Evolutionary conservation across 2,113 vertebrate species (phyloP), one percentile per base, ranked within the genome.

Genomic region (Solea senegalensis): DNA sequence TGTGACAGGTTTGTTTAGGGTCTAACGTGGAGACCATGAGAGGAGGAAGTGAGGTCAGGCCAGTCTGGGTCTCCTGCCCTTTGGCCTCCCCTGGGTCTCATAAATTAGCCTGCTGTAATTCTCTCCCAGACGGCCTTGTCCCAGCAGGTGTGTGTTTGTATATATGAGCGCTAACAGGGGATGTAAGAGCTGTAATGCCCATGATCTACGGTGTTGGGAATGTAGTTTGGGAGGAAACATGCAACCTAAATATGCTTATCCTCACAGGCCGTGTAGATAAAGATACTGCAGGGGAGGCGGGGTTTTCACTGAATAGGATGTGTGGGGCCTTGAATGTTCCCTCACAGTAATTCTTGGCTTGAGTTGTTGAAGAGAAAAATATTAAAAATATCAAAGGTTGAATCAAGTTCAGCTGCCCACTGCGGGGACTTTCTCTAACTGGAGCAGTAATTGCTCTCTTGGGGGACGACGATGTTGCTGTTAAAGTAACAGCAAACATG

Each of bases 91-190:
- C 44, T 48, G 92, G 90, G 93, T 84, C 78, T 82, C 87, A 89
- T 94, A 94, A 94, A 93, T 94, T 91, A 93, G 83, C 76, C 81
- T 61, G 89, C 83, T 91, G 90, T 90, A 93, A 91, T 91, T 91
- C 90, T 89, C 89, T 86, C 73, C 78, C 83, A 85, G 91, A 90
- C 83, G 70, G 88, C 92, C 86, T 92, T 92, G 90, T 64, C 79
- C 87, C 74, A 82, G 92, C 93, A 94, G 92, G 93, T 94, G 93
- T 91, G 92, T 93, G 91, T 93, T 91, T 94, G 91, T 93, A 92
- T 93, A 92, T 80, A 89, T 76, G 82, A 89, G 77, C 34, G 65
- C 57, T 88, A 90, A 88, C 87, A 82, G 83, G 64, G 89, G 88
- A 87, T 90, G 87, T 88, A 78, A 87, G 82, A 69, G 65, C 69